Base-by-base conservation (phyloP, 2,113 vertebrate species). In the Geococcyx californianus region DNA sequence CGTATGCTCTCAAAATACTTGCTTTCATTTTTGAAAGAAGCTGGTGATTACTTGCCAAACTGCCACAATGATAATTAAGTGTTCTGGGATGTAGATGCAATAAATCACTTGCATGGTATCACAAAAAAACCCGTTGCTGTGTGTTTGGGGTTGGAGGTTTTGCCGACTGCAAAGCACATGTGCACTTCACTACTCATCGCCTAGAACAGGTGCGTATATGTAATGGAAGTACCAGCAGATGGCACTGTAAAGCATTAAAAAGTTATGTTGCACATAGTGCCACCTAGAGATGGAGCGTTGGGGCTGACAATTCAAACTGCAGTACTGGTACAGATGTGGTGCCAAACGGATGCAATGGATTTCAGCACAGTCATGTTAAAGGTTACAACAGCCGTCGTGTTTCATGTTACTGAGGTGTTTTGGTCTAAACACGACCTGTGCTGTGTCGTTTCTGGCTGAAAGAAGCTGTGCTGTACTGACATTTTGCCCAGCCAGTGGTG, bases 141-240 rank as follows among this genome's bases (percentile, higher is more conserved):
- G 10, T 33, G 9, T 40, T 38, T 49, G 26, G 13, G 10, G 10
- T 54, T 52, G n/a, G 47, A 47, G 62, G 44, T 58, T 9, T 31
- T 29, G 21, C 26, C 5, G 9, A 1, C 26, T 3, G 36, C 33
- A 8, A 15, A 12, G 47, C 8, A 1, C 0, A 1, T 0, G 3
- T n/a, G 0, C 0, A 0, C 45, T 18, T 2, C 3, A 1, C 4
- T 3, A 3, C 9, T 55, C 1, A 3, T 25, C 21, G 10, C 31
- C n/a, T 29, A 44, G 2, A 15, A 1, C 18, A 3, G 10, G 15
- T 38, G 0, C 9, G 3, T 47, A 59, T 47, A 8, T 3, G 1
- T 18, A 12, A 24, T 4, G 20, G 1, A 4, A 18, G 51, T 7
- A n/a, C 72, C 96, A 81, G 88, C 42, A 67, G 96, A 6, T 69